These are phyloP conservation scores for Cossypha niveicapilla DNA, from an alignment of 2,797 vertebrate species.

Conservation along the genomic window DNA sequence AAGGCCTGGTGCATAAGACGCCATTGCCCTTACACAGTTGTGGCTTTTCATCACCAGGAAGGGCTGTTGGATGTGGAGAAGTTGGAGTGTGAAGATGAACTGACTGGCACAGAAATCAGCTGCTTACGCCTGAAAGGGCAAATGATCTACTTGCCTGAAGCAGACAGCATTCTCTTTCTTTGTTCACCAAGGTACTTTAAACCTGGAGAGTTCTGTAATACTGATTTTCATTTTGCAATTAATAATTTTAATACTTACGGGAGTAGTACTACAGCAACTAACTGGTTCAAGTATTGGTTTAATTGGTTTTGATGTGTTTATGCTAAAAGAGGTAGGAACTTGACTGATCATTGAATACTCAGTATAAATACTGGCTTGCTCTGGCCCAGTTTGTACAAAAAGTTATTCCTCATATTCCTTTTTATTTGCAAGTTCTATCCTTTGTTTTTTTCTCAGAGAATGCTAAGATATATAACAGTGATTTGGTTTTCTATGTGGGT, in stretches of 20 bases:
- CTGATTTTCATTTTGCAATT: not conserved
- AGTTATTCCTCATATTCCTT: not conserved
- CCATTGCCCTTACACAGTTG: not conserved
- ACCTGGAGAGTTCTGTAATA: not conserved
- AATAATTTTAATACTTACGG: not conserved
- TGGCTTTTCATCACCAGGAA: constrained; percentile 81
- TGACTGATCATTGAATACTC: not conserved
- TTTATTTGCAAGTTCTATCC: not conserved
- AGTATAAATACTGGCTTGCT: not conserved
- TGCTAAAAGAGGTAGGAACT: not conserved
- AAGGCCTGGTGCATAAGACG: not conserved
- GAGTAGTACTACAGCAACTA: not conserved
- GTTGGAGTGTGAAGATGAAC: constrained; percentile 91
- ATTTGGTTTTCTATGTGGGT: not conserved
- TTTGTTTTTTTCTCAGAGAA: not conserved
- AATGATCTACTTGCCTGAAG: constrained; percentile 98
- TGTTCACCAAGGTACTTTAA: constrained; percentile 92
- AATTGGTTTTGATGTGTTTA: not conserved
- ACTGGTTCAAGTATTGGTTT: not conserved
- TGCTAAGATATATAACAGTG: not conserved
- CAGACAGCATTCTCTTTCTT: constrained; percentile 97
- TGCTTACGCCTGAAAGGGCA: constrained; percentile 97
- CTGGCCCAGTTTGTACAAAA: not conserved
- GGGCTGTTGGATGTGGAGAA: constrained; percentile 95
- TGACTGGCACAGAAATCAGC: constrained; percentile 95